phyloP scores from a whole-genome alignment of 1,140 invertebrate genomes.

The Drosophila pachea region DNA sequence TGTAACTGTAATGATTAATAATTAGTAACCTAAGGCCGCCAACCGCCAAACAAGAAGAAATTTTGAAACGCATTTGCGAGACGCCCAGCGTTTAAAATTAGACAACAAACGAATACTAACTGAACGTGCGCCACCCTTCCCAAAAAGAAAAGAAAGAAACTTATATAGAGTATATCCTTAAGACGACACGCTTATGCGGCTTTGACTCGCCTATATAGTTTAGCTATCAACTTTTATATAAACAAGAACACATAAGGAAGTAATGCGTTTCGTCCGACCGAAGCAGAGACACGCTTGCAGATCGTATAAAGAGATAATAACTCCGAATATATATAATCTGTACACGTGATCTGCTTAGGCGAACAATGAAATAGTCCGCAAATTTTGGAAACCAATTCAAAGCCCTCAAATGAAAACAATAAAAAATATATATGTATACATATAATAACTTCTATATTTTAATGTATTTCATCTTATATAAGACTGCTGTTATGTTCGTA shows the following conservation, averaged over 20 bases:
- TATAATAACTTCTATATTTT: constrained; percentile 49
- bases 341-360: constrained; percentile 5
- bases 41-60: constrained; percentile 63
- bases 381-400: constrained; percentile 59
- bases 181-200: constrained; percentile 64
- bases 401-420: constrained; percentile 74
- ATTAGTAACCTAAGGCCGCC: constrained; percentile 45
- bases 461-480: constrained; percentile 78
- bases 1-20: constrained; percentile 37
- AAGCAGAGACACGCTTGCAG: constrained; percentile 22
- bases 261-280: constrained; percentile 33
- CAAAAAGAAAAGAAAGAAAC: constrained; percentile 3
- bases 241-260: constrained; percentile 23
- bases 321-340: neutral
- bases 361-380: constrained; percentile 23
- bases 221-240: constrained; percentile 66
- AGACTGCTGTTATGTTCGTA: constrained; percentile 79
- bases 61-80: constrained; percentile 67
- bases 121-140: constrained; percentile 20
- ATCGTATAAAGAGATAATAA: neutral
- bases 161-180: constrained; percentile 41
- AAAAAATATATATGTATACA: constrained; percentile 65
- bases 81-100: constrained; percentile 72
- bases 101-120: constrained; percentile 45
- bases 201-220: constrained; percentile 46